Conservation (phyloP, 2,888 invertebrate species). For the Oligia latruncula region DNA sequence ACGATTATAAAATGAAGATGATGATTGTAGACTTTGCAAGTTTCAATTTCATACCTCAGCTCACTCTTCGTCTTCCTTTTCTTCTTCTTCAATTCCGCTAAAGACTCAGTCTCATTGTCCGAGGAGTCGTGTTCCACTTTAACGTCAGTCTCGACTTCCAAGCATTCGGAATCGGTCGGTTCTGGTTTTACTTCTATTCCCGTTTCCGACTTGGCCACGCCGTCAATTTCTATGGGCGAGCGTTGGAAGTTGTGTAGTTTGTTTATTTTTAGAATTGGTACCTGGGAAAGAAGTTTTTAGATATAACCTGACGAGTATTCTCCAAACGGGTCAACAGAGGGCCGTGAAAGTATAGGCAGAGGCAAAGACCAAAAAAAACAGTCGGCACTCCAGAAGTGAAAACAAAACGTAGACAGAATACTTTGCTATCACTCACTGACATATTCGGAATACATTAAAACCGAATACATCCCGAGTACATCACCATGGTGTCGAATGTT, state of each 20-base stretch:
- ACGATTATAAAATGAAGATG: too few relatives aligned
- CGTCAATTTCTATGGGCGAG: constrained; percentile 3
- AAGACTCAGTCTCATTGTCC: constrained; percentile 72
- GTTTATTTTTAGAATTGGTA: constrained; percentile 40
- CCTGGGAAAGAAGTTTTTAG: constrained; percentile 24
- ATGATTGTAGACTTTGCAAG: too few relatives aligned
- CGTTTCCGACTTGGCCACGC: background rate
- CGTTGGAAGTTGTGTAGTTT: constrained; percentile 50
- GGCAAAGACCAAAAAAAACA: too few relatives aligned
- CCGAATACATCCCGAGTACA: too few relatives aligned
- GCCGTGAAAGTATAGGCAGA: background rate
- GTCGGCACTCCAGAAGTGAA: too few relatives aligned
- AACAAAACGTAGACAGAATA: too few relatives aligned
- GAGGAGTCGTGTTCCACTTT: constrained; percentile 76
- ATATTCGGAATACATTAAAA: too few relatives aligned
- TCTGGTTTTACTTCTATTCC: constrained; percentile 36
- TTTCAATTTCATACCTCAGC: constrained; percentile 13
- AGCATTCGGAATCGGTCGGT: background rate
- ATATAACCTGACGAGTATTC: background rate
- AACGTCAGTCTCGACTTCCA: constrained; percentile 67
- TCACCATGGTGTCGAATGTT: too few relatives aligned
- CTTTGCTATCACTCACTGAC: too few relatives aligned
- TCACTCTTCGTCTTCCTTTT: constrained; percentile 36
- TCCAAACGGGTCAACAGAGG: background rate
- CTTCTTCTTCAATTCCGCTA: constrained; percentile 62